Conservation (phyloP, 1,140 invertebrate genomes). For the Megalopta genalis region DNA sequence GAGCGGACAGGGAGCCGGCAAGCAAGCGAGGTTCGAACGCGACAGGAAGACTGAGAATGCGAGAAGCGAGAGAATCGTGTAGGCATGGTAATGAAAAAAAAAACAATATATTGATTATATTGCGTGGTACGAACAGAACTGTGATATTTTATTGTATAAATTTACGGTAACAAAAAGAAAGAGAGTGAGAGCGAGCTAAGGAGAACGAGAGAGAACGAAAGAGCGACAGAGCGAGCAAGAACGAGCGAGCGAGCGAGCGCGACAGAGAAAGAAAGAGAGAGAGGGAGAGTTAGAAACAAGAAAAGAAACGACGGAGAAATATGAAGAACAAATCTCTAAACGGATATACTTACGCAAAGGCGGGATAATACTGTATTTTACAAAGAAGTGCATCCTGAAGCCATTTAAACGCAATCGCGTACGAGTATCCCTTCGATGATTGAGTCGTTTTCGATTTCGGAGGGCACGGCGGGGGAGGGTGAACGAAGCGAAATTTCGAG, state of each 20-base stretch:
- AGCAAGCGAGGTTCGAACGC: conserved; percentile 9
- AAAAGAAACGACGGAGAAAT: conserved; percentile 46
- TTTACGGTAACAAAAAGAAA: conserved; percentile 68
- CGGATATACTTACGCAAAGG: conserved; percentile 59
- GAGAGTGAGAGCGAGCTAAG: not conserved
- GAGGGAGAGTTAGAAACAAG: not conserved
- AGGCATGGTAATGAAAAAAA: conserved; percentile 62
- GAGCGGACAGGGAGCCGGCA: conserved; percentile 16
- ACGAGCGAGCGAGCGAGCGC: no score
- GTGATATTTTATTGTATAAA: conserved; percentile 81
- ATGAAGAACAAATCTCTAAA: conserved; percentile 68
- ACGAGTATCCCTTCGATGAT: conserved; percentile 56
- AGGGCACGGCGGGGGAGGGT: no score
- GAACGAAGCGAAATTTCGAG: not conserved
- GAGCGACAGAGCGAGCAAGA: not conserved
- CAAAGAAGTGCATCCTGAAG: conserved; percentile 77
- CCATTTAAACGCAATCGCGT: conserved; percentile 67
- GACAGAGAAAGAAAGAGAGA: no score
- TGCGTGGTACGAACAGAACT: conserved; percentile 80
- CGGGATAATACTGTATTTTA: conserved; percentile 76
- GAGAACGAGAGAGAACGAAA: conserved; percentile 59
- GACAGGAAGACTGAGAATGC: conserved; percentile 36
- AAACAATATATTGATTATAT: conserved; percentile 76
- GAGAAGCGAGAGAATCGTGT: conserved; percentile 57
- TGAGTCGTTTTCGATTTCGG: conserved; percentile 4